Evolutionary conservation across 2,888 invertebrate species (phyloP).

Genomic region (Drosophila rubida): DNA sequence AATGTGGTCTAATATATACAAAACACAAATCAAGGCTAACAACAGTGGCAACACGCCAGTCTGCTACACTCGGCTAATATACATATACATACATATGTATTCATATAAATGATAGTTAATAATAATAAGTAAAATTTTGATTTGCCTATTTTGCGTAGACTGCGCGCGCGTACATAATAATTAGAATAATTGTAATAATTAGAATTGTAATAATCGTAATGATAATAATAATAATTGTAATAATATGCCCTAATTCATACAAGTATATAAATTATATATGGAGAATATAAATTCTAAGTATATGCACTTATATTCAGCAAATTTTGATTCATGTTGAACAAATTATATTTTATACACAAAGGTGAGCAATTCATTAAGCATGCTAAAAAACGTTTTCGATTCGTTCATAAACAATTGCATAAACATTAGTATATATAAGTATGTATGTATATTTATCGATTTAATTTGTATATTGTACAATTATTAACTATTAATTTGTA

Average conservation of each 20-base stretch:
- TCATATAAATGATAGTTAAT: slow-evolving; percentile 25
- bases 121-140: slow-evolving; percentile 62
- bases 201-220: slow-evolving; percentile 32
- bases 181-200: slow-evolving; percentile 35
- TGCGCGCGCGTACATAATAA: slow-evolving; percentile 44
- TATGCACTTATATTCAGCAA: slow-evolving; percentile 79
- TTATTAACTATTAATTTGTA: slow-evolving; percentile 75
- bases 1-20: slow-evolving; percentile 77
- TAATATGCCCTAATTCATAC: slow-evolving; percentile 63
- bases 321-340: slow-evolving; percentile 76
- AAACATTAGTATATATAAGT: slow-evolving; percentile 49
- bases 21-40: slow-evolving; percentile 78
- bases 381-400: slow-evolving; percentile 34
- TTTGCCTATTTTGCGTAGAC: slow-evolving; percentile 63
- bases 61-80: slow-evolving; percentile 39
- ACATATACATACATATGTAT: slow-evolving; percentile 33
- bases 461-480: slow-evolving; percentile 50
- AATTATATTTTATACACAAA: slow-evolving; percentile 66
- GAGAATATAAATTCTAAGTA: slow-evolving; percentile 71
- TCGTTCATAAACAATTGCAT: slow-evolving; percentile 63
- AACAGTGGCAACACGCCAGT: slow-evolving; percentile 65
- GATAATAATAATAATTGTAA: slow-evolving; percentile 39
- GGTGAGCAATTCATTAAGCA: slow-evolving; percentile 65
- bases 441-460: slow-evolving; percentile 38
- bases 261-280: slow-evolving; percentile 66